phyloP scores from a whole-genome alignment of 1,140 invertebrate species.

The Musca domestica region DNA sequence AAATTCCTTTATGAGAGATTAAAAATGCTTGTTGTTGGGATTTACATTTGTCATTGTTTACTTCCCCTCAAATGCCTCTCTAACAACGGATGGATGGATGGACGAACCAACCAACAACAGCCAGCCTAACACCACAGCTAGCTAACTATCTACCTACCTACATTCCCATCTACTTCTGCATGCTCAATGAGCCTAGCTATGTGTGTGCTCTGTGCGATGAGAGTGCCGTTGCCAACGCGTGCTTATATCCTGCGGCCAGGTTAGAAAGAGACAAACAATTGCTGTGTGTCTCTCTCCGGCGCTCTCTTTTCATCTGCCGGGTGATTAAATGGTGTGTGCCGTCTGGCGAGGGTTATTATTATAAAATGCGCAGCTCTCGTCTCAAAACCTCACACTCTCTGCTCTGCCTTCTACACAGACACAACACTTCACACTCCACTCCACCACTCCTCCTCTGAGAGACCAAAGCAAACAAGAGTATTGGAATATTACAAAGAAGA shows the following conservation, averaged over 20 bases:
- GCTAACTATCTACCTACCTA: background rate
- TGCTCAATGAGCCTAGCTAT: too few species aligned
- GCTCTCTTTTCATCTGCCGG: background rate
- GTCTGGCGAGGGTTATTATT: background rate
- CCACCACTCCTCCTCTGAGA: background rate
- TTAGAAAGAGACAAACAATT: background rate
- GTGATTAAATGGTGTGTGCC: background rate
- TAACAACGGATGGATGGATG: too few species aligned
- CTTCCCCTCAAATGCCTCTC: too few species aligned
- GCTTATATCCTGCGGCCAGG: conserved; percentile 17
- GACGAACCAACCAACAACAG: too few species aligned
- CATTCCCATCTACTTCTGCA: background rate
- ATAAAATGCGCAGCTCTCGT: conserved; percentile 17
- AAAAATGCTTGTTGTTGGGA: too few species aligned
- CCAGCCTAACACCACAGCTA: too few species aligned
- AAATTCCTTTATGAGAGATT: too few species aligned
- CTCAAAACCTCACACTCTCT: conserved; percentile 19
- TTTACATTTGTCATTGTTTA: too few species aligned
- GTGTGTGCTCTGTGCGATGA: too few species aligned
- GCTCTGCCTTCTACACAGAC: conserved; percentile 8
- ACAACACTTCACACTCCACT: conserved; percentile 6
- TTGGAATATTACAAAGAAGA: background rate
- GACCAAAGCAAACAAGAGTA: background rate
- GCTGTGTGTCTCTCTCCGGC: background rate
- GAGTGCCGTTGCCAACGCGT: background rate